Percentiles rank a stretch among this genome's conserved stretches.
Conservation (phyloP, 2,888 invertebrate species). For the Allolobophora icterica region DNA sequence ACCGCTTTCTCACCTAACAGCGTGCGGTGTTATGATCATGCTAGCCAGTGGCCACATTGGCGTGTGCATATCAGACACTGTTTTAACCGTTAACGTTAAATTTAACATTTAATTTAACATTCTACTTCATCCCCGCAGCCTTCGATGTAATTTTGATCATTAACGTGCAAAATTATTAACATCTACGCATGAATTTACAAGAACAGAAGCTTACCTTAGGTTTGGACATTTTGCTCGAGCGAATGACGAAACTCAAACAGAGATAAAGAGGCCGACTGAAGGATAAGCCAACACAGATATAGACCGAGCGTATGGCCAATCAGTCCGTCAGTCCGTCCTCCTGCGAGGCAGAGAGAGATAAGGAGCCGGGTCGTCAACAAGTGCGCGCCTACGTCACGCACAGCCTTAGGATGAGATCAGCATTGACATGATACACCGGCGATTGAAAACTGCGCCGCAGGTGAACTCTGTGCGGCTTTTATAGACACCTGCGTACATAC, state of each 20-base stretch:
- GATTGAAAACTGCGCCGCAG: neutral
- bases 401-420: neutral
- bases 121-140: neutral
- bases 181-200: too few species aligned
- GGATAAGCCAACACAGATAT: neutral
- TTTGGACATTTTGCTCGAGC: neutral
- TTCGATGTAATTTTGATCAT: neutral
- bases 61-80: neutral
- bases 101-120: neutral
- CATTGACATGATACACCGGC: neutral
- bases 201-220: neutral
- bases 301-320: neutral
- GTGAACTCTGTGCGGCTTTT: neutral
- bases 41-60: neutral
- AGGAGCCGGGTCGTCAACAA: neutral
- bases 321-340: neutral
- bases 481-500: neutral
- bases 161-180: too few species aligned
- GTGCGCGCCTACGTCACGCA: neutral
- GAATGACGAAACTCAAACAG: neutral
- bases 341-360: neutral
- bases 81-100: neutral
- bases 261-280: neutral
- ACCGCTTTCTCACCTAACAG: neutral
- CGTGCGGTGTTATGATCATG: neutral